Percentiles rank a stretch among this genome's conserved stretches.
These are phyloP conservation scores for Ceratina japonica DNA, from an alignment of 1,140 invertebrate species.

Conservation along the genomic window DNA sequence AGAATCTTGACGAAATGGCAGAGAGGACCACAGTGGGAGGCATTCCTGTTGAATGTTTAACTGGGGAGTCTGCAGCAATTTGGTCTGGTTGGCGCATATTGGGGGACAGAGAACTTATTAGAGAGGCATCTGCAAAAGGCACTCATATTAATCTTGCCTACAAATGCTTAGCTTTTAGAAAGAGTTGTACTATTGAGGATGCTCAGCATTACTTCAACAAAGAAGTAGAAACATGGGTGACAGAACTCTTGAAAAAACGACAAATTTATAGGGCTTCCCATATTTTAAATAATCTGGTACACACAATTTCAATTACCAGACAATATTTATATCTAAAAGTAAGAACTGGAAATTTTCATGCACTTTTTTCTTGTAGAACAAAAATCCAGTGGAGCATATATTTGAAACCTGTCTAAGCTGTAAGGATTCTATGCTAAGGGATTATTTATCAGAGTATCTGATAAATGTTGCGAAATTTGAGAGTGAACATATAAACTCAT, in stretches of 20 bases:
- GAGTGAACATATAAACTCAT: slow-evolving; percentile 78
- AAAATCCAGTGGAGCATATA: slow-evolving; percentile 81
- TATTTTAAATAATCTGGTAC: slow-evolving; percentile 81
- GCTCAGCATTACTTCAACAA: slow-evolving; percentile 77
- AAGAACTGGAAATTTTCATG: background rate
- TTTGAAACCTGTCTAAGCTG: slow-evolving; percentile 80
- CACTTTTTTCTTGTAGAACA: slow-evolving; percentile 66
- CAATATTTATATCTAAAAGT: background rate
- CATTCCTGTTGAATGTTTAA: slow-evolving; percentile 70
- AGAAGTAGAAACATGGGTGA: slow-evolving; percentile 83
- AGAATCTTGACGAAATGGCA: slow-evolving; percentile 44
- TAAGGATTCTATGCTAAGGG: slow-evolving; percentile 78
- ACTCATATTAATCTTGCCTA: slow-evolving; percentile 81
- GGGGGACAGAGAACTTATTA: slow-evolving; percentile 81
- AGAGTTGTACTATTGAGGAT: slow-evolving; percentile 78
- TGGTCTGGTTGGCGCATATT: slow-evolving; percentile 82
- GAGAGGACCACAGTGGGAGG: slow-evolving; percentile 60
- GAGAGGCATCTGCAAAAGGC: slow-evolving; percentile 84
- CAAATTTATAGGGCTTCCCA: slow-evolving; percentile 84
- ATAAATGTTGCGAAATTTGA: slow-evolving; percentile 78
- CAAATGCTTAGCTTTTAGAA: slow-evolving; percentile 81
- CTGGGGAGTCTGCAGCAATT: slow-evolving; percentile 70
- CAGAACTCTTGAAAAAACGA: slow-evolving; percentile 81
- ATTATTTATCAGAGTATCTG: slow-evolving; percentile 82
- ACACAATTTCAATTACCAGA: slow-evolving; percentile 14